Evolutionary conservation across 2,888 invertebrate genomes (phyloP).

Genomic region (Allacma fusca): DNA sequence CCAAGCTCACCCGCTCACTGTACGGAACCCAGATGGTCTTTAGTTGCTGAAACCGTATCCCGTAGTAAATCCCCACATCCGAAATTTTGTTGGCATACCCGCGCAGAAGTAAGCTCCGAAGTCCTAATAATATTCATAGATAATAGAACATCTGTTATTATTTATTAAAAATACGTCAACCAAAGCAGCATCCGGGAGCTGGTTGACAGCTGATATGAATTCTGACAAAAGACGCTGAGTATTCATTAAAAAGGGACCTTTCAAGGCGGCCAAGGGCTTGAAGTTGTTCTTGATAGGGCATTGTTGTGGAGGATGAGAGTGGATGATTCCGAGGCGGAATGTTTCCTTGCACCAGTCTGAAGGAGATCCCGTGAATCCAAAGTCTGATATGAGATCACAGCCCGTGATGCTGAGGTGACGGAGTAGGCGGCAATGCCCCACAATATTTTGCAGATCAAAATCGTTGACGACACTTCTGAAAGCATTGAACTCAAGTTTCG

Average conservation of each 20-base stretch:
- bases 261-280: constrained; percentile 43
- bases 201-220: no score
- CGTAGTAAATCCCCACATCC: constrained; percentile 51
- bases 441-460: constrained; percentile 46
- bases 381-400: constrained; percentile 46
- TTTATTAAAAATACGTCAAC: no score
- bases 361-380: constrained; percentile 48
- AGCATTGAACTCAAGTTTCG: constrained; percentile 45
- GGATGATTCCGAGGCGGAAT: constrained; percentile 38
- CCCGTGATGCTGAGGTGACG: constrained; percentile 38
- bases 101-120: constrained; percentile 38
- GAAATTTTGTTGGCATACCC: constrained; percentile 44
- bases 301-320: constrained; percentile 17
- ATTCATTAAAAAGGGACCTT: not conserved
- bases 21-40: constrained; percentile 47
- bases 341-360: constrained; percentile 36
- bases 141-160: no score
- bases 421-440: constrained; percentile 41
- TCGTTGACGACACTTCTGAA: constrained; percentile 36
- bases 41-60: constrained; percentile 44
- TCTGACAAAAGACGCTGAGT: no score
- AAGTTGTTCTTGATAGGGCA: constrained; percentile 22
- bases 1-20: constrained; percentile 41
- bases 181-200: no score
- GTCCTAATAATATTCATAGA: constrained; percentile 41